Evolutionary conservation across 2,888 invertebrate species (phyloP).

Genomic region (Rotaria magnacalcarata): DNA sequence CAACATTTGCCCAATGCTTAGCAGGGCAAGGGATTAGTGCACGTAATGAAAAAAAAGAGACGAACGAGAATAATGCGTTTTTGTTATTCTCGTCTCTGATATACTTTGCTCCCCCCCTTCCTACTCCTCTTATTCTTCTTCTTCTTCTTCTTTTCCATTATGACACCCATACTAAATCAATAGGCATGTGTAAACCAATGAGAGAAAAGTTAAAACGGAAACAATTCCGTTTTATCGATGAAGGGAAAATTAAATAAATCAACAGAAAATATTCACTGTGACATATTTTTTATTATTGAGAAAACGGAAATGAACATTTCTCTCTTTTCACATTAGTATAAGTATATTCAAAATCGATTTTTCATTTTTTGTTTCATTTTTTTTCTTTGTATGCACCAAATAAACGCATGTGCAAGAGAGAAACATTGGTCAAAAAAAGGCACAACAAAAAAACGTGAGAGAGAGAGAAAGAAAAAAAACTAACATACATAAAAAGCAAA

Average conservation of each 20-base stretch:
- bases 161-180: conserved; percentile 26
- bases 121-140: not conserved
- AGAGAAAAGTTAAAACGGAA: not conserved
- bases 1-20: conserved; percentile 31
- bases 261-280: conserved; percentile 17
- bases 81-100: conserved; percentile 22
- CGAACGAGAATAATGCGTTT: conserved; percentile 5
- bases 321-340: not conserved
- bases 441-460: not conserved
- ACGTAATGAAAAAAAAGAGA: conserved; percentile 9
- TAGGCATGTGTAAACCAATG: conserved; percentile 6
- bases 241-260: conserved; percentile 29
- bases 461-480: not conserved
- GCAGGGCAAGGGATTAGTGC: conserved; percentile 29
- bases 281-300: conserved; percentile 17
- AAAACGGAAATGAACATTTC: conserved; percentile 16
- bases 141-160: conserved; percentile 8
- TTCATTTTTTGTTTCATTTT: too few species aligned
- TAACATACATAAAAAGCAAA: conserved; percentile 1
- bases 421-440: conserved; percentile 21
- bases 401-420: conserved; percentile 12
- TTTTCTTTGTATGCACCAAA: conserved; percentile 24
- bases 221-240: conserved; percentile 26
- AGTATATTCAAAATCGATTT: too few species aligned
- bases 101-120: not conserved